These are phyloP conservation scores for Laothoe populi DNA, from an alignment of 2,888 invertebrate genomes.

Conservation along the genomic window DNA sequence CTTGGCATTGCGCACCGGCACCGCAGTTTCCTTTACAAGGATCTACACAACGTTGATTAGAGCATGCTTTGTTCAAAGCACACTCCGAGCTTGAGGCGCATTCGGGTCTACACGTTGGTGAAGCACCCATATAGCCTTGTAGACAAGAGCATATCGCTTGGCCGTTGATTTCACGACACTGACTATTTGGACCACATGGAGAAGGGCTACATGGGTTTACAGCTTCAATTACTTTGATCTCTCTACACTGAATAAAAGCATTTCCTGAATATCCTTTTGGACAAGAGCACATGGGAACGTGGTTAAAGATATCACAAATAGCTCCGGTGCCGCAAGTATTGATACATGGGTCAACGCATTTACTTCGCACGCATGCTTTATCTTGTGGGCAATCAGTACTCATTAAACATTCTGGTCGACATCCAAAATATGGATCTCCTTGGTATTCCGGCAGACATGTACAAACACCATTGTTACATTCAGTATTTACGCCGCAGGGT, in stretches of 20 bases:
- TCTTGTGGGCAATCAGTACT: conserved; percentile 89
- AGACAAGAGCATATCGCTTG: conserved; percentile 89
- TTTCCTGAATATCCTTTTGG: conserved; percentile 87
- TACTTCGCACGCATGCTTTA: conserved; percentile 89
- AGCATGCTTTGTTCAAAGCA: conserved; percentile 87
- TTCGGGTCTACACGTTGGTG: conserved; percentile 89
- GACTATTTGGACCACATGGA: conserved; percentile 89
- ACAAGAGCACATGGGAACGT: conserved; percentile 86
- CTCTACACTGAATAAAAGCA: conserved; percentile 87
- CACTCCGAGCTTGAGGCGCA: conserved; percentile 89
- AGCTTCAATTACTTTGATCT: conserved; percentile 60
- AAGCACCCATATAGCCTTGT: conserved; percentile 88
- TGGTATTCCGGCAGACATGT: conserved; percentile 89
- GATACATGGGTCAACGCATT: conserved; percentile 91
- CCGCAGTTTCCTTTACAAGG: conserved; percentile 91
- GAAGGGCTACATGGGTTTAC: conserved; percentile 88
- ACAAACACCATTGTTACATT: conserved; percentile 88
- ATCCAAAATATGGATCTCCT: conserved; percentile 91
- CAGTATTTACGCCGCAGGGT: conserved; percentile 89
- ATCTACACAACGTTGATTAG: conserved; percentile 88
- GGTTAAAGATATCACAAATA: conserved; percentile 88
- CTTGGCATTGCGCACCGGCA: conserved; percentile 87
- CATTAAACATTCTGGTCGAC: conserved; percentile 92
- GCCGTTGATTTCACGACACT: conserved; percentile 88
- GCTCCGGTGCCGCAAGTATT: conserved; percentile 91